Percentiles rank a stretch among this genome's conserved stretches.
Evolutionary conservation across 2,797 vertebrate genomes (phyloP).

Genomic region (Leptoclinus maculatus): DNA sequence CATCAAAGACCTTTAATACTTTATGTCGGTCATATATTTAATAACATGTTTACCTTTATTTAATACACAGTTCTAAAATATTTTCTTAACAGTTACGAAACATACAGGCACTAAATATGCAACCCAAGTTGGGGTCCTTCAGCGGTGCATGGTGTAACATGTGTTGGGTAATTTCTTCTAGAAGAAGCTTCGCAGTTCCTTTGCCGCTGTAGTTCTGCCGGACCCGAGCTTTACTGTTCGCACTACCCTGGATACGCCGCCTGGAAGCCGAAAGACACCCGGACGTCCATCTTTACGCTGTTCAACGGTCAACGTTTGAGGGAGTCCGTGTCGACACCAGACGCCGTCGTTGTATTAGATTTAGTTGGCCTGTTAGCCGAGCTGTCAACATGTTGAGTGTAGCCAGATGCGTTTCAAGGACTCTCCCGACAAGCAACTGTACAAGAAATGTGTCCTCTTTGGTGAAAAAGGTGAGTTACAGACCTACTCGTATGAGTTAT

Average conservation of each 20-base stretch:
- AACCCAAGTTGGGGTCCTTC: constrained; percentile 55
- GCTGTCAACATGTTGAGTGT: constrained; percentile 75
- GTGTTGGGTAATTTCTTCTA: constrained; percentile 82
- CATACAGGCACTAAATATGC: constrained; percentile 45
- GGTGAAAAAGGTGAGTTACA: constrained; percentile 77
- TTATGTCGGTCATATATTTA: accelerated
- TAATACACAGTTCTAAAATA: accelerated
- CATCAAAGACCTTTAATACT: accelerated
- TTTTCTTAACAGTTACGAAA: neutral
- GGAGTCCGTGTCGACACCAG: neutral
- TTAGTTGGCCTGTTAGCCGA: constrained; percentile 20
- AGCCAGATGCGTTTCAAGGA: constrained; percentile 74
- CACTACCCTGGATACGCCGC: too few species aligned
- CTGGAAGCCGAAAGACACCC: neutral
- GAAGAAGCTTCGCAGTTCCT: constrained; percentile 64
- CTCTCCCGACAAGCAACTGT: constrained; percentile 56
- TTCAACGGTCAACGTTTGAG: neutral
- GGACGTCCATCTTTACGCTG: neutral
- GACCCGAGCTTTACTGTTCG: accelerated
- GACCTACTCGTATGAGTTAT: accelerated
- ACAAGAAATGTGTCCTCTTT: constrained; percentile 68
- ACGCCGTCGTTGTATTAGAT: constrained; percentile 1
- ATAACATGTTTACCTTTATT: accelerated
- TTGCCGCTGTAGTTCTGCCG: accelerated
- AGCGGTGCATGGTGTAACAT: constrained; percentile 70